Evolutionary conservation across 64 coral and sea anemone species (phyloP), one percentile per base, ranked within the genome.

Genomic region (Montipora capricornis): DNA sequence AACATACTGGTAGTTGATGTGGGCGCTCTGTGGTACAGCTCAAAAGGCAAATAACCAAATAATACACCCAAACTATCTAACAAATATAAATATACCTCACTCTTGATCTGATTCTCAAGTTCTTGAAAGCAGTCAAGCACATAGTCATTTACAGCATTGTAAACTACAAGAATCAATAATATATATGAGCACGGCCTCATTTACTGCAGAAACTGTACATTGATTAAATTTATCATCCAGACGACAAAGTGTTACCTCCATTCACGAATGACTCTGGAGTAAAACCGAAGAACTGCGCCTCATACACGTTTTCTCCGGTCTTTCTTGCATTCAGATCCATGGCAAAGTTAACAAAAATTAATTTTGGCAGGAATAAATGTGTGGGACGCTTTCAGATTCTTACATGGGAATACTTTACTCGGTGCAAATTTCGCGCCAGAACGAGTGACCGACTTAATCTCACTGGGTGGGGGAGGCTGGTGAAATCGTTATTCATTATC

Each of bases 71-170:
- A 24, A 26, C 37, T 37, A 37, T 19, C 0, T 12, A 37, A 75
- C 0, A 75, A 2, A 37, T 75, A 26, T 5, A 71, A 80, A 68
- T 24, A 11, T 7, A 68, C 70, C 93, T 95, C 93, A 60, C 73
- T 97, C 76, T 88, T 95, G 67, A 97, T 60, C 17, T 83, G 55
- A 81, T 92, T 97, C 83, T 97, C 96, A 46, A 97, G 89, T 53
- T 97, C 96, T 89, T 70, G 84, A 89, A 97, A 92, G 79, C 96
- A 97, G 75, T 97, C 96, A 46, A 51, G 75, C 16, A 97, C 87
- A 78, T 97, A 97, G 57, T 97, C 96, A 29, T 73, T 97, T 29
- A 97, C 92, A 13, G 96, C 96, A 84, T 97, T 97, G 48, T 95
- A 97, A 88, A 97, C 96, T 97, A 49, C 24, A 75, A 52, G 45